Evolutionary conservation across 1,140 invertebrate genomes (phyloP).

Genomic region (Lordiphosa stackelbergi): DNA sequence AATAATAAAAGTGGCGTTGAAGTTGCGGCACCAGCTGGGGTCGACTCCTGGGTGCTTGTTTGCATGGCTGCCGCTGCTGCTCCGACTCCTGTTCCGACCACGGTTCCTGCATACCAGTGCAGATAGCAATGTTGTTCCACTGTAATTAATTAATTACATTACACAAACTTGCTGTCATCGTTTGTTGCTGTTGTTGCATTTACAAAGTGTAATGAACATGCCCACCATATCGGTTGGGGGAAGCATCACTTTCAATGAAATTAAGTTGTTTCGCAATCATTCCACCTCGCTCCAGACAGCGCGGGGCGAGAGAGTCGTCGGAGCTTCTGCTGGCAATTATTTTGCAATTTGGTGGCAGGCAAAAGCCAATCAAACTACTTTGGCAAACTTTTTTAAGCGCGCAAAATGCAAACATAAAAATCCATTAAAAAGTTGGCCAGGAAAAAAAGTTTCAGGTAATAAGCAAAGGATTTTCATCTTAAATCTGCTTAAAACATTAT

Average conservation of each 20-base stretch:
- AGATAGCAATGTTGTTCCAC: slow-evolving; percentile 54
- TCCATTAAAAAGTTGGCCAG: slow-evolving; percentile 29
- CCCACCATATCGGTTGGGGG: background rate
- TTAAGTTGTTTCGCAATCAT: slow-evolving; percentile 62
- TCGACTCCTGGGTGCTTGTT: too few species aligned
- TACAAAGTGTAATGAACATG: slow-evolving; percentile 29
- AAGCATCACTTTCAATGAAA: slow-evolving; percentile 67
- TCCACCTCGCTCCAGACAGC: background rate
- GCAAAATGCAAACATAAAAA: slow-evolving; percentile 55
- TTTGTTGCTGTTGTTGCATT: slow-evolving; percentile 30
- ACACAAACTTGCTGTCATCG: slow-evolving; percentile 71
- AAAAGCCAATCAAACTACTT: slow-evolving; percentile 70
- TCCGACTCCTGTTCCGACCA: background rate
- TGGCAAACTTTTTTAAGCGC: slow-evolving; percentile 41
- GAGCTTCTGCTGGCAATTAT: slow-evolving; percentile 44
- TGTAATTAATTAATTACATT: slow-evolving; percentile 74
- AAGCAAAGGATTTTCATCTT: too few species aligned
- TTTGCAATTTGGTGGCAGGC: slow-evolving; percentile 62
- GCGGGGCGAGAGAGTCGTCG: background rate
- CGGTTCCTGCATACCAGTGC: slow-evolving; percentile 18
- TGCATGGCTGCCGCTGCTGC: too few species aligned
- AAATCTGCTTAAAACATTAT: too few species aligned
- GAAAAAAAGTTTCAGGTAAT: too few species aligned
- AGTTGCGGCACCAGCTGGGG: too few species aligned
- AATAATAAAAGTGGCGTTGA: slow-evolving; percentile 43